phyloP scores from a whole-genome alignment of 2,113 vertebrate species.

The Lagopus leucura region DNA sequence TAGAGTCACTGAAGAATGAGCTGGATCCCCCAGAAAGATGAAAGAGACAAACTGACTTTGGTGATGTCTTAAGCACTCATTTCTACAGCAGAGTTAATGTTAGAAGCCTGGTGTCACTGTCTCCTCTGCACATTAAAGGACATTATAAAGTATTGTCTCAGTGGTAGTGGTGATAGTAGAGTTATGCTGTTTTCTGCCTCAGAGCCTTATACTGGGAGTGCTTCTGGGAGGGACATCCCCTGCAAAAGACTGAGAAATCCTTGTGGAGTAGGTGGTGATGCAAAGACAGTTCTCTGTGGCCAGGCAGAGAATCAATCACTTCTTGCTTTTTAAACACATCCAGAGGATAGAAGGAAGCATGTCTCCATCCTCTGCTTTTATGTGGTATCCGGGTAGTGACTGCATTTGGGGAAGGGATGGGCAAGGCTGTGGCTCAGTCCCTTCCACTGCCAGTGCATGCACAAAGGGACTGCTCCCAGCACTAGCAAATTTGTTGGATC shows the following conservation, averaged over 20 bases:
- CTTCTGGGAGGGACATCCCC: background rate
- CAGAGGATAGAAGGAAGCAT: background rate
- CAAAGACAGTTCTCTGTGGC: background rate
- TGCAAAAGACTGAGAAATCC: background rate
- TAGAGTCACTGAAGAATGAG: background rate
- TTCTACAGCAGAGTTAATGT: background rate
- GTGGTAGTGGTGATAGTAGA: background rate
- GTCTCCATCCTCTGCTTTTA: background rate
- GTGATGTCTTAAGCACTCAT: background rate
- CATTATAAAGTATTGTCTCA: background rate
- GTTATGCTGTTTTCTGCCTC: background rate
- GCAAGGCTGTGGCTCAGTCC: background rate
- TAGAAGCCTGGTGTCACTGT: background rate
- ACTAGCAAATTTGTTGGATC: background rate
- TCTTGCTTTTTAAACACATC: background rate
- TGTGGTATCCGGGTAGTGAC: background rate
- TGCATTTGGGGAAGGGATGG: background rate
- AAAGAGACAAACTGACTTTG: background rate
- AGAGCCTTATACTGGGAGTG: background rate
- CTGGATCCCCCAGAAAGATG: background rate
- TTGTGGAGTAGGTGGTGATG: background rate
- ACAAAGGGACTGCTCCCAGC: background rate
- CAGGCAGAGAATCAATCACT: background rate
- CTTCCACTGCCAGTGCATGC: fast-evolving
- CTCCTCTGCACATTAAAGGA: background rate